Evolutionary conservation across 2,888 invertebrate species (phyloP).

Genomic region (Coremacera marginata): DNA sequence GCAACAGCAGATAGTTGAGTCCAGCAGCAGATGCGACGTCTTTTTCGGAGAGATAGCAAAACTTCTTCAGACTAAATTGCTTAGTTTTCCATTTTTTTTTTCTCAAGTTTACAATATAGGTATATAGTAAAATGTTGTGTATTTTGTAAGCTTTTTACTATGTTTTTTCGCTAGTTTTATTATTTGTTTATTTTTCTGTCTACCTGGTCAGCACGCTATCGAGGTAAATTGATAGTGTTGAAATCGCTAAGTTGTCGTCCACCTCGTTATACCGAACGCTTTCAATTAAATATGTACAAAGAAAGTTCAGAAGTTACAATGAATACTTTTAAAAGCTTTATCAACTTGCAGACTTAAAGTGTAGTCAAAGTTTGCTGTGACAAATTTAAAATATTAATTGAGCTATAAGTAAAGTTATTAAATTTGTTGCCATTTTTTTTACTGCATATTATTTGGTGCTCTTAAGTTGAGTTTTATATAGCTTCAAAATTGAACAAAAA

Average conservation of each 20-base stretch:
- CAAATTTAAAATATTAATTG: too few species aligned
- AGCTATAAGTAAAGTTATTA: too few species aligned
- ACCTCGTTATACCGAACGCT: background rate
- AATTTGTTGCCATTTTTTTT: too few species aligned
- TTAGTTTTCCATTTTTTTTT: background rate
- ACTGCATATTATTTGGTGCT: too few species aligned
- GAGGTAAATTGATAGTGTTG: slow-evolving; percentile 18
- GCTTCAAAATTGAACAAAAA: background rate
- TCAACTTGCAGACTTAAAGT: background rate
- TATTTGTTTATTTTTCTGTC: background rate
- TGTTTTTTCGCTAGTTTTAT: background rate
- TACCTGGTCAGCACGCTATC: background rate
- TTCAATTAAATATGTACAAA: slow-evolving; percentile 7
- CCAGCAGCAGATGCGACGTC: background rate
- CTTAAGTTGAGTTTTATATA: too few species aligned
- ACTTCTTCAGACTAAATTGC: slow-evolving; percentile 6
- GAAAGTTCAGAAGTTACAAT: background rate
- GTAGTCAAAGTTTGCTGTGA: background rate
- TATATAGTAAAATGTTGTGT: background rate
- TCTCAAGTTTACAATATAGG: background rate
- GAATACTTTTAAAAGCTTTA: background rate
- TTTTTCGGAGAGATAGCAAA: slow-evolving; percentile 4
- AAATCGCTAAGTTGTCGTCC: background rate
- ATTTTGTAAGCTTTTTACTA: background rate
- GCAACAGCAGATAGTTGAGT: background rate